Percentiles rank a stretch among this genome's conserved stretches.
These are phyloP conservation scores for Sebastes paucispinis DNA, from an alignment of 2,797 vertebrate genomes.

Conservation along the genomic window DNA sequence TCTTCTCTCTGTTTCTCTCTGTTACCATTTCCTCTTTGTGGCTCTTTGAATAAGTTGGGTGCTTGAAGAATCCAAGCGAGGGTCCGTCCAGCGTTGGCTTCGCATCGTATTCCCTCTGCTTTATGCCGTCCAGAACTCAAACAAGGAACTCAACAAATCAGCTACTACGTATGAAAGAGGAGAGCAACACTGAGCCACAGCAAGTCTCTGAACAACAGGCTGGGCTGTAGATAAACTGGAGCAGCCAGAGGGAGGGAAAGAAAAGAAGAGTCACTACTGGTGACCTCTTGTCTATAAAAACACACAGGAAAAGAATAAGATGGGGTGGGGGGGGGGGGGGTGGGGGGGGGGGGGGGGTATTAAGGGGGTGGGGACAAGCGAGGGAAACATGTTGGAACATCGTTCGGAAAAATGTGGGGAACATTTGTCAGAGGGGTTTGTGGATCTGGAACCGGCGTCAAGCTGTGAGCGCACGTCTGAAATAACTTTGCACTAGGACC, in stretches of 20 bases:
- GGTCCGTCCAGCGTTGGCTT: slow-evolving; percentile 11
- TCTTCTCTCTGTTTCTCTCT: slow-evolving; percentile 14
- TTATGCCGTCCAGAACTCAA: slow-evolving; percentile 7
- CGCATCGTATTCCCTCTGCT: background rate
- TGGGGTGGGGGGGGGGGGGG: background rate
- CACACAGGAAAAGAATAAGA: slow-evolving; percentile 57
- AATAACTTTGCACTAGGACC: slow-evolving; percentile 46
- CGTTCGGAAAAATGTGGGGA: slow-evolving; percentile 74
- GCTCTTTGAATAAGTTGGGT: slow-evolving; percentile 30
- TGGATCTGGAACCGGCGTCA: slow-evolving; percentile 31
- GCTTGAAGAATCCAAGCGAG: slow-evolving; percentile 38
- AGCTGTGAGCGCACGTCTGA: slow-evolving; percentile 46
- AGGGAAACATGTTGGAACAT: slow-evolving; percentile 65
- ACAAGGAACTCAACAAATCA: slow-evolving; percentile 2
- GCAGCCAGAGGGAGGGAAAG: slow-evolving; percentile 44
- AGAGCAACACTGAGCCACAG: slow-evolving; percentile 8
- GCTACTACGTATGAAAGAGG: background rate
- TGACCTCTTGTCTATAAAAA: slow-evolving; percentile 74
- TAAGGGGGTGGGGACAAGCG: background rate
- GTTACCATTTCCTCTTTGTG: slow-evolving; percentile 31
- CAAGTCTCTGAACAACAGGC: slow-evolving; percentile 40
- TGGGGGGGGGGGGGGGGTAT: background rate
- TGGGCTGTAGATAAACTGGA: slow-evolving; percentile 52
- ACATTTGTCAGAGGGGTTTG: slow-evolving; percentile 62
- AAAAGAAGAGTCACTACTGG: slow-evolving; percentile 50